Percentiles rank a stretch among this genome's conserved stretches.
phyloP scores from a whole-genome alignment of 2,113 vertebrate species.

The Pelecanus crispus region DNA sequence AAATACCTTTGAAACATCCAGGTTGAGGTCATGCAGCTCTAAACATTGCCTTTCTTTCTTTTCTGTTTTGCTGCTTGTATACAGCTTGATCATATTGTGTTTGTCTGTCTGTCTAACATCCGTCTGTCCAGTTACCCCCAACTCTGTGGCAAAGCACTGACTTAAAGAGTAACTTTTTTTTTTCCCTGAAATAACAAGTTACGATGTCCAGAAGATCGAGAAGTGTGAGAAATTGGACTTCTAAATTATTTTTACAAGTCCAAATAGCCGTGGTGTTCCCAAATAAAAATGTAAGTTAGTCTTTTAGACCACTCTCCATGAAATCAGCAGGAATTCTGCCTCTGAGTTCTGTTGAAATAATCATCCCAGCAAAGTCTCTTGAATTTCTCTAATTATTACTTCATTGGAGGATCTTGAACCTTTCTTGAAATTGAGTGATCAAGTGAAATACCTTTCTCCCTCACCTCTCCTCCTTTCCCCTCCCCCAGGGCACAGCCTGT shows the following conservation, averaged over 20 bases:
- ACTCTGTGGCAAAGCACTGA: neutral
- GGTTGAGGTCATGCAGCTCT: constrained; percentile 46
- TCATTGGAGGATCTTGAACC: neutral
- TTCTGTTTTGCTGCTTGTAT: neutral
- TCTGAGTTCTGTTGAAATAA: neutral
- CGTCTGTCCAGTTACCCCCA: neutral
- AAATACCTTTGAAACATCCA: constrained; percentile 48
- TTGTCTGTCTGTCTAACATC: neutral
- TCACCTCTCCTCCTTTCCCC: neutral
- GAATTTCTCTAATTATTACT: neutral
- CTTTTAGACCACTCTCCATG: neutral
- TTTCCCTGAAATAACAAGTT: neutral
- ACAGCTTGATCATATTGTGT: neutral
- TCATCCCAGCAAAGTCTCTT: neutral
- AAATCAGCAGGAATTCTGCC: neutral
- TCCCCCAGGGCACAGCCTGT: neutral
- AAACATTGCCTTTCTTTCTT: neutral
- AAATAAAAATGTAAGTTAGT: neutral
- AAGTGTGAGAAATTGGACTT: neutral
- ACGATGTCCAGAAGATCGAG: neutral
- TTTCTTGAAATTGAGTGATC: neutral
- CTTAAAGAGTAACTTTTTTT: neutral
- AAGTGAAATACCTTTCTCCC: neutral
- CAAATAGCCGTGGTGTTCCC: neutral
- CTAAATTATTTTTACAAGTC: constrained; percentile 29